phyloP scores from a whole-genome alignment of 2,888 invertebrate genomes.

The Parnassius glacialis region DNA sequence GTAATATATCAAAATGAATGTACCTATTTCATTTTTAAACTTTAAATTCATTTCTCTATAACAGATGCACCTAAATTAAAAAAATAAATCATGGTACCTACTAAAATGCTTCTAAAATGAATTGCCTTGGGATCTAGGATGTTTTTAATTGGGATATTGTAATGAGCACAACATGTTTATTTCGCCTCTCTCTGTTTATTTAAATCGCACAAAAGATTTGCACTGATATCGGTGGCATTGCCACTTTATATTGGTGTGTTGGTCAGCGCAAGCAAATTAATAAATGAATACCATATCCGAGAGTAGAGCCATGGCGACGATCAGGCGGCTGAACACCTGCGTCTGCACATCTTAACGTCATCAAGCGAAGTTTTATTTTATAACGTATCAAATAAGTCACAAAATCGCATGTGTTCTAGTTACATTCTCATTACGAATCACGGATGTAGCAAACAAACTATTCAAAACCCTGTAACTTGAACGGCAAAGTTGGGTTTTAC shows the following conservation, averaged over 20 bases:
- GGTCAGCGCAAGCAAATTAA: conserved; percentile 76
- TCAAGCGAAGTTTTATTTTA: conserved; percentile 42
- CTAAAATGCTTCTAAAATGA: not conserved
- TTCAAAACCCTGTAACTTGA: conserved; percentile 73
- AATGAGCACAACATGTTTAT: not conserved
- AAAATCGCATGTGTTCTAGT: conserved; percentile 27
- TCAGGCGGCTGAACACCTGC: conserved; percentile 78
- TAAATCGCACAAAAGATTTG: conserved; percentile 22
- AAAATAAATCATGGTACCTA: not conserved
- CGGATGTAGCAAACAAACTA: conserved; percentile 77
- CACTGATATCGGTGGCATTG: conserved; percentile 32
- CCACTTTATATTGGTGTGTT: conserved; percentile 51
- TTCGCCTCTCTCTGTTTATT: conserved; percentile 18
- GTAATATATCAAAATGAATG: too few species aligned
- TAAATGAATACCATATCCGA: conserved; percentile 76
- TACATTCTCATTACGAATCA: conserved; percentile 75
- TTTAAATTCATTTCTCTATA: too few species aligned
- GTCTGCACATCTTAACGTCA: conserved; percentile 58
- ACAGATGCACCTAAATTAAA: not conserved
- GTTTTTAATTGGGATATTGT: not conserved
- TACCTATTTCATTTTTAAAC: too few species aligned
- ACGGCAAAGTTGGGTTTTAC: conserved; percentile 71
- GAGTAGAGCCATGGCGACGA: conserved; percentile 75
- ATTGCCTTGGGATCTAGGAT: too few species aligned
- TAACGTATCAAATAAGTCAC: not conserved